phyloP scores from a whole-genome alignment of 2,888 invertebrate genomes.

The Aspidiotus destructor region DNA sequence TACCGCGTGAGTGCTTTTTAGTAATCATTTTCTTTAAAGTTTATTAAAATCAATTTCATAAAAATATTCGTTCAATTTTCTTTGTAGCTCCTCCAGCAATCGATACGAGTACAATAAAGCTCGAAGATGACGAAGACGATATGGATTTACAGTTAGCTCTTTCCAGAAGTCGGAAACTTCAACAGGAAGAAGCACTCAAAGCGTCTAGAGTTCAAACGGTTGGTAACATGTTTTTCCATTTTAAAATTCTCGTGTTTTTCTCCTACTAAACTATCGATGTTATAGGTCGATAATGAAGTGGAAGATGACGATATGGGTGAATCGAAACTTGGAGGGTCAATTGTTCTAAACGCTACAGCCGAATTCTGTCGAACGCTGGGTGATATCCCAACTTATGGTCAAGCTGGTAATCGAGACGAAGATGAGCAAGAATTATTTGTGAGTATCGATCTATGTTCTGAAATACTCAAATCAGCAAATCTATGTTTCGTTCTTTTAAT shows the following conservation, averaged over 20 bases:
- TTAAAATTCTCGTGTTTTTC: neutral
- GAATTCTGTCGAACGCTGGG: conserved; percentile 94
- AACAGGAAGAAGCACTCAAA: conserved; percentile 46
- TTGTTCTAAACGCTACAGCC: conserved; percentile 83
- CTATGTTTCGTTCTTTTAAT: neutral
- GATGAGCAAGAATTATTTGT: conserved; percentile 59
- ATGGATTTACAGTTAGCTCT: conserved; percentile 58
- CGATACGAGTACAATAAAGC: conserved; percentile 22
- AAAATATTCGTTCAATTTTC: neutral
- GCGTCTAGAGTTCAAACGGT: conserved; percentile 36
- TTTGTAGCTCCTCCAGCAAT: conserved; percentile 11
- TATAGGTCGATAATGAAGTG: neutral
- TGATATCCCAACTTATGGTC: conserved; percentile 89
- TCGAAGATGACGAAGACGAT: conserved; percentile 56
- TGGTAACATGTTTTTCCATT: neutral
- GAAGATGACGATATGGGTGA: conserved; percentile 1
- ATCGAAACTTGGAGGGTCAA: conserved; percentile 46
- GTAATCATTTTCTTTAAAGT: conserved; percentile 12
- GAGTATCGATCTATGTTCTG: conserved; percentile 35
- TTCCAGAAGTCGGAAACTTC: conserved; percentile 60
- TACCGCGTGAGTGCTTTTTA: conserved; percentile 41
- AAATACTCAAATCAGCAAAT: neutral
- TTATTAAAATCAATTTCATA: conserved; percentile 11
- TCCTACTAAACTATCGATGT: neutral
- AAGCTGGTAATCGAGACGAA: conserved; percentile 79